These are phyloP conservation scores for Andinoacara biseriatus DNA, from an alignment of 2,113 vertebrate genomes.

Conservation along the genomic window DNA sequence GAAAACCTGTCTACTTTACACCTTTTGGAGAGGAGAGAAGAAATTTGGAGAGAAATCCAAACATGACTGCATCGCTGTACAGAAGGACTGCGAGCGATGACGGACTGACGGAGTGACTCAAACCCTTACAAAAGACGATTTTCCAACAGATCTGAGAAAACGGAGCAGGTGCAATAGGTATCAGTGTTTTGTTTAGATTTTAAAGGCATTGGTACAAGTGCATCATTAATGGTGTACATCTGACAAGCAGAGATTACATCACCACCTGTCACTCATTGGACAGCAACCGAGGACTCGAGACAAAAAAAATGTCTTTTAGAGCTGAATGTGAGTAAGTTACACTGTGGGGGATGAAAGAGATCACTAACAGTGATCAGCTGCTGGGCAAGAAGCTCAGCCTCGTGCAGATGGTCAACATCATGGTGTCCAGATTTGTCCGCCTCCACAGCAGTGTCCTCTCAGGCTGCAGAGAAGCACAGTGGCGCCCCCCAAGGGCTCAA, in stretches of 20 bases:
- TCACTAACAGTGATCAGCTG: constrained; percentile 38
- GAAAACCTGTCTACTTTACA: background rate
- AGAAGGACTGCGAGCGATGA: constrained; percentile 39
- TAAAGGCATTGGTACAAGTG: background rate
- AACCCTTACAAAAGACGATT: constrained; percentile 21
- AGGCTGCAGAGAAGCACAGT: constrained; percentile 25
- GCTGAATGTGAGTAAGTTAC: background rate
- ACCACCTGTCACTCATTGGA: constrained; percentile 2
- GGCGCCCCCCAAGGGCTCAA: constrained; percentile 8
- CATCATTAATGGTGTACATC: background rate
- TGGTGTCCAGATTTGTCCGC: constrained; percentile 45
- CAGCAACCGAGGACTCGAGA: background rate
- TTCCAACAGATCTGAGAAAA: constrained; percentile 29
- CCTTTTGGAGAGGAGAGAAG: constrained; percentile 1
- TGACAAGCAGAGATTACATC: background rate
- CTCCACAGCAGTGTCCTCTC: constrained; percentile 31
- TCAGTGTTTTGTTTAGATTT: background rate
- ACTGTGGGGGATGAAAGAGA: constrained; percentile 43
- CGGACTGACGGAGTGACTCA: constrained; percentile 40
- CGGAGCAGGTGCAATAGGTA: constrained; percentile 37
- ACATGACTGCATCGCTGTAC: background rate
- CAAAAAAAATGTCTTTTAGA: background rate
- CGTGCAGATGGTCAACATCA: constrained; percentile 53
- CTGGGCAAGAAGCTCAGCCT: constrained; percentile 22
- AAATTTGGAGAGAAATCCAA: constrained; percentile 4